Evolutionary conservation across 2,113 vertebrate genomes (phyloP).

Genomic region (Opisthocomus hoazin): DNA sequence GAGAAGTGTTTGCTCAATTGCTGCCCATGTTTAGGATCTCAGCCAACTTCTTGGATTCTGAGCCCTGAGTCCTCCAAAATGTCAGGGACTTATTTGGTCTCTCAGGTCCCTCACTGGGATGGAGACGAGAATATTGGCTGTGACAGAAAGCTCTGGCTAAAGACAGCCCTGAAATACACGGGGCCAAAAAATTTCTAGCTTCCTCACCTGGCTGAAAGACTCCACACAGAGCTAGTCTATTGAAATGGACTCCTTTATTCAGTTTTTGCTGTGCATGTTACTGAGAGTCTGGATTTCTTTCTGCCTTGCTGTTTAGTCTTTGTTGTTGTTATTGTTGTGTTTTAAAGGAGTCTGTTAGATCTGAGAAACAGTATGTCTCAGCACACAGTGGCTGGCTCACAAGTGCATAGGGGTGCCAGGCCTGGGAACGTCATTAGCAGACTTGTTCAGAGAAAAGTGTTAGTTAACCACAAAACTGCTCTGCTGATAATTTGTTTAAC

Average conservation of each 20-base stretch:
- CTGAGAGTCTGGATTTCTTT: neutral
- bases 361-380: neutral
- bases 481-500: slow-evolving; percentile 64
- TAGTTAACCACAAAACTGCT: slow-evolving; percentile 54
- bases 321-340: neutral
- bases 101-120: neutral
- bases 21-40: neutral
- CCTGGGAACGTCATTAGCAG: neutral
- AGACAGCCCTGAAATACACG: neutral
- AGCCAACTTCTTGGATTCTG: neutral
- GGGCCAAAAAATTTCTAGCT: neutral
- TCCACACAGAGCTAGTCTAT: neutral
- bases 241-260: neutral
- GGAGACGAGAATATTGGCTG: neutral
- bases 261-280: neutral
- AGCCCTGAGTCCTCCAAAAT: neutral
- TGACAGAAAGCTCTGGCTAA: neutral
- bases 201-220: neutral
- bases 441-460: slow-evolving; percentile 37
- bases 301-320: neutral
- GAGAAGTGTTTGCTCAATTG: neutral
- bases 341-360: neutral
- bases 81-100: neutral
- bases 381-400: neutral
- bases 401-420: neutral